Percentiles rank a stretch among this genome's conserved stretches.
These are phyloP conservation scores for Peucedramus taeniatus DNA, from an alignment of 2,113 vertebrate species.

Conservation along the genomic window DNA sequence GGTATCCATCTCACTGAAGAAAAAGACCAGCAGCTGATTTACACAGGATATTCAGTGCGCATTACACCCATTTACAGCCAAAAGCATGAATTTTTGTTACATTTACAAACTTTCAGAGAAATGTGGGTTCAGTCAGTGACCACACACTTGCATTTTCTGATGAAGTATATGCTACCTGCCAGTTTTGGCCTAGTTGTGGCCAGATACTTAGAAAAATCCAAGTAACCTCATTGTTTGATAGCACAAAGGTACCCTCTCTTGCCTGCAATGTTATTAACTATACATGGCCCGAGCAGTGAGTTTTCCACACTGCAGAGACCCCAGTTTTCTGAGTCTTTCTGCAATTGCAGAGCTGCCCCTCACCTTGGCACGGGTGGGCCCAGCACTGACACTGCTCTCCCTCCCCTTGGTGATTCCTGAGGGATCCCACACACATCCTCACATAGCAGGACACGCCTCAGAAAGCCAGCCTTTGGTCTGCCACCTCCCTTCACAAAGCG, in stretches of 20 bases:
- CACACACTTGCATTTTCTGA: background rate
- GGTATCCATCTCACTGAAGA: background rate
- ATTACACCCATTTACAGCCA: background rate
- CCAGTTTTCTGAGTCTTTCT: background rate
- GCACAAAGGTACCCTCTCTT: background rate
- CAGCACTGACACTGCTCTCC: background rate
- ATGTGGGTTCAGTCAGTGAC: background rate
- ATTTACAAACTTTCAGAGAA: background rate
- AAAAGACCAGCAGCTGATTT: background rate
- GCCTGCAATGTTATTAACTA: background rate
- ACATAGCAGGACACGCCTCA: fast-evolving
- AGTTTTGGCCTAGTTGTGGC: background rate
- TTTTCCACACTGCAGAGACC: background rate
- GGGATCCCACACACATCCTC: no score
- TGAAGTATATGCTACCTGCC: background rate
- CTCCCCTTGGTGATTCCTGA: background rate
- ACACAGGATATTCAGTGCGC: background rate
- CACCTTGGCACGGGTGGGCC: fast-evolving
- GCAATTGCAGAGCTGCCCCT: background rate
- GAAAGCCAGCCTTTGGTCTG: background rate
- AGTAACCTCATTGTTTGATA: background rate
- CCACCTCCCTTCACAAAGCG: background rate
- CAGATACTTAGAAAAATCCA: background rate
- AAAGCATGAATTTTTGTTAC: background rate
- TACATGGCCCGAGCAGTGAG: background rate